These are phyloP conservation scores for Manis pentadactyla DNA, from an alignment of 2,797 vertebrate species.

Conservation along the genomic window DNA sequence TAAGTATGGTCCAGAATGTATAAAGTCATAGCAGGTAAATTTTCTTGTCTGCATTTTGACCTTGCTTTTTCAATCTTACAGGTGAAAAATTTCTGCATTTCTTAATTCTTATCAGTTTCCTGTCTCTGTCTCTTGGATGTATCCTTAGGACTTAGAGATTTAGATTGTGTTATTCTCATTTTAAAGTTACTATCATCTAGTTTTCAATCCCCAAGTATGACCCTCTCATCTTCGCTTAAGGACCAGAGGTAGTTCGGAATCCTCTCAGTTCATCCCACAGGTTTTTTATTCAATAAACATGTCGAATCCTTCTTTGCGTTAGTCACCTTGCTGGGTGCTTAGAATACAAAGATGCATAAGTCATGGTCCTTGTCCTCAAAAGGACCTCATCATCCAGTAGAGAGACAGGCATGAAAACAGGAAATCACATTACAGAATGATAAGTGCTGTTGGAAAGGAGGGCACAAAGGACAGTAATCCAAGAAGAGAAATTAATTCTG, in stretches of 20 bases:
- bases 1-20: background rate
- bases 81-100: slow-evolving; percentile 31
- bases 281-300: slow-evolving; percentile 31
- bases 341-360: slow-evolving; percentile 71
- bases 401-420: slow-evolving; percentile 61
- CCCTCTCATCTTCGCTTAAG: background rate
- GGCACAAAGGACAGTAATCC: background rate
- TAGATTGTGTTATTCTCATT: slow-evolving; percentile 34
- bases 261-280: background rate
- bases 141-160: slow-evolving; percentile 56
- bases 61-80: slow-evolving; percentile 64
- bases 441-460: slow-evolving; percentile 27
- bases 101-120: slow-evolving; percentile 40
- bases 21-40: slow-evolving; percentile 41
- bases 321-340: slow-evolving; percentile 9
- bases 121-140: background rate
- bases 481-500: slow-evolving; percentile 57
- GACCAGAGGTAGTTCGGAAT: background rate
- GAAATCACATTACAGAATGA: slow-evolving; percentile 61
- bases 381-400: slow-evolving; percentile 52
- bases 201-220: background rate
- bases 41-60: slow-evolving; percentile 58
- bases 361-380: slow-evolving; percentile 62
- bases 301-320: slow-evolving; percentile 5
- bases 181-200: slow-evolving; percentile 32